Evolutionary conservation across 2,888 invertebrate genomes (phyloP).

Genomic region (Ennomos quercinarius): DNA sequence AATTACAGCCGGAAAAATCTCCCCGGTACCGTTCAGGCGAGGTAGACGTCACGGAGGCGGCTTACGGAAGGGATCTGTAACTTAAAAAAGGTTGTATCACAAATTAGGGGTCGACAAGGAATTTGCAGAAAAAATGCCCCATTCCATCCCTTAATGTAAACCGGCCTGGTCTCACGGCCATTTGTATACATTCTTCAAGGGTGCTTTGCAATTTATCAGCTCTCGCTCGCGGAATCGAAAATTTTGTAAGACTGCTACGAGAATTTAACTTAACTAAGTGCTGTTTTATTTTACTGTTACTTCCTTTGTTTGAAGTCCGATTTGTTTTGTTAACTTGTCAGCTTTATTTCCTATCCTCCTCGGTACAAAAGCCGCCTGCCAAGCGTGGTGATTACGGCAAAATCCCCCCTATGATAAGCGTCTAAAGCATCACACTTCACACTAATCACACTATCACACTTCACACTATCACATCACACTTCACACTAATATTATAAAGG

Average conservation of each 20-base stretch:
- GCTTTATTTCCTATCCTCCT: background rate
- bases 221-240: constrained; percentile 10
- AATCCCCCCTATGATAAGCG: too few species aligned
- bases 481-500: too few species aligned
- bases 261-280: constrained; percentile 8
- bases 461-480: too few species aligned
- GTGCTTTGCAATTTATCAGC: constrained; percentile 17
- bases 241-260: constrained; percentile 1
- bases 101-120: constrained; percentile 29
- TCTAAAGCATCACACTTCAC: too few species aligned
- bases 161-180: constrained; percentile 9
- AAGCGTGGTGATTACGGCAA: too few species aligned
- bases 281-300: background rate
- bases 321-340: too few species aligned
- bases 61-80: constrained; percentile 18
- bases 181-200: constrained; percentile 21
- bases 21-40: constrained; percentile 1
- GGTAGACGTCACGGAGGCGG: constrained; percentile 6
- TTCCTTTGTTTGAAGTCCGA: background rate
- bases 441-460: too few species aligned
- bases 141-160: constrained; percentile 18
- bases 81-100: constrained; percentile 30
- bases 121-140: constrained; percentile 22
- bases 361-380: too few species aligned
- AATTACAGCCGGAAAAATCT: constrained; percentile 6